These are phyloP conservation scores for Drosophila meridiana DNA, from an alignment of 2,888 invertebrate genomes.

Conservation along the genomic window DNA sequence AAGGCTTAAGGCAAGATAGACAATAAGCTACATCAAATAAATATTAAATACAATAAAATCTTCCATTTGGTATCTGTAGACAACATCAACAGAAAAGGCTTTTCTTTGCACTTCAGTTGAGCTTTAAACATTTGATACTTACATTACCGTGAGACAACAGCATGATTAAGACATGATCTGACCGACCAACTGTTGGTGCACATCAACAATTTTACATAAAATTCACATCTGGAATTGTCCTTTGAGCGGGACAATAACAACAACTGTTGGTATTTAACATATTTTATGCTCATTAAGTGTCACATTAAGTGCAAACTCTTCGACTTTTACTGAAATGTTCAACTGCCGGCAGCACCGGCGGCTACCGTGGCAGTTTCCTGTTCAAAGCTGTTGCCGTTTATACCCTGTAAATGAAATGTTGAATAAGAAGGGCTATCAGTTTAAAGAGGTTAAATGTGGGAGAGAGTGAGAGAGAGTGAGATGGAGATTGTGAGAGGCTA, in stretches of 20 bases:
- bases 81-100: background rate
- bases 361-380: constrained; percentile 8
- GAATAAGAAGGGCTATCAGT: background rate
- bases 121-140: background rate
- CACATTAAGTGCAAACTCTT: constrained; percentile 59
- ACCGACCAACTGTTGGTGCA: constrained; percentile 26
- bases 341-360: constrained; percentile 35
- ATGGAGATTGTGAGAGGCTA: background rate
- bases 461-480: background rate
- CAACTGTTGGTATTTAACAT: constrained; percentile 60
- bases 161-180: constrained; percentile 44
- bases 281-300: constrained; percentile 74
- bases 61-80: background rate
- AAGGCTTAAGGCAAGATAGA: background rate
- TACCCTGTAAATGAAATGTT: constrained; percentile 19
- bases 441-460: background rate
- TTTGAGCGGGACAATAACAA: constrained; percentile 29
- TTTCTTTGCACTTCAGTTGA: background rate
- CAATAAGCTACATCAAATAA: background rate
- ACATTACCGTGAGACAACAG: constrained; percentile 14
- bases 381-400: constrained; percentile 21
- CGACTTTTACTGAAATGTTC: constrained; percentile 50
- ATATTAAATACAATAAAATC: background rate
- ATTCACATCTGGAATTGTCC: constrained; percentile 23
- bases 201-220: constrained; percentile 50